Evolutionary conservation across 1,140 invertebrate species (phyloP), one percentile per base, ranked within the genome.

Genomic region (Ericerus pela): DNA sequence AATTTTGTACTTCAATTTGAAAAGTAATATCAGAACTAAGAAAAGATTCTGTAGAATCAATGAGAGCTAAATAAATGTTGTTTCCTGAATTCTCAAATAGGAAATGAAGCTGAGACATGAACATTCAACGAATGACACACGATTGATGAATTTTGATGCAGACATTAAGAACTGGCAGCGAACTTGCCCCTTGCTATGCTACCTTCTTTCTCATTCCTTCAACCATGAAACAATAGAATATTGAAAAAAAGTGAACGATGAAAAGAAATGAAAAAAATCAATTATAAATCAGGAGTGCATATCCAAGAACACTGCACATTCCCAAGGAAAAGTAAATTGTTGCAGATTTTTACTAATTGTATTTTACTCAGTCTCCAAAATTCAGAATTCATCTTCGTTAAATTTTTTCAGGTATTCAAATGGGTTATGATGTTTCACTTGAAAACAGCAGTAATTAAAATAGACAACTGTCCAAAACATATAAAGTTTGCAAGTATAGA

Each of bases 111-210:
- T 31, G 88, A 86, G 0, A 98, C 92, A 67, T 96, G 93, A 0
- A 96, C 93, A 73, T 97, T 98, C 14, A 97, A 70, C 93, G 72
- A 18, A 88, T 79, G 29, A 89, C 68, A 2, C 91, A 91, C 60
- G 81, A 73, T 69, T 96, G 91, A 0, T 91, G 89, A 64, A 96
- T 92, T 74, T 96, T 89, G 2, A 97, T 78, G 67, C 89, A 94
- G 11, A 74, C 72, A 68, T 97, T 88, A 62, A 96, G 71, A 8
- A 88, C 65, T n/a, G 84, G 81, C 53, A 96, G 76, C 14, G 96
- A 68, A 62, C 91, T 78, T 8, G 84, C n/a, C n/a, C n/a, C n/a
- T n/a, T n/a, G n/a, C 79, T n/a, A 92, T 87, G 59, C 97, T 83
- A 2, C 93, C 93, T 69, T 84, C 79, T 68, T 89, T 93, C 72